Evolutionary conservation across 2,888 invertebrate genomes (phyloP).

Genomic region (Carabus problematicus): DNA sequence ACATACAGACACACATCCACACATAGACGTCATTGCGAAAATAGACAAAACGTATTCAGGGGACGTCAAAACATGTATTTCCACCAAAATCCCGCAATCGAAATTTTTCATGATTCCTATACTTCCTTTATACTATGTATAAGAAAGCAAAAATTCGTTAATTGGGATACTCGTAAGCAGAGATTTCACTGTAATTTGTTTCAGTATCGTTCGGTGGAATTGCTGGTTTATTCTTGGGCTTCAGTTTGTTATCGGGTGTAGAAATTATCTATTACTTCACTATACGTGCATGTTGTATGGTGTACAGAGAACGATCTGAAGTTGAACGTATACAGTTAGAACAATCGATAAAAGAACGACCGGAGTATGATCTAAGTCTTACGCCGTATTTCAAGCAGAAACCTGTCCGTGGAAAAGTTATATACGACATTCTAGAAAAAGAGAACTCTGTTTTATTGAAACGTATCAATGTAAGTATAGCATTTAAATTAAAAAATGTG

Average conservation of each 20-base stretch:
- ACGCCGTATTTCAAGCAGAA: constrained; percentile 55
- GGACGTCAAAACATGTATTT: no score
- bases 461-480: constrained; percentile 10
- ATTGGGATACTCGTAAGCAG: no score
- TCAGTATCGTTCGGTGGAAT: constrained; percentile 72
- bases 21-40: no score
- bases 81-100: no score
- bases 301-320: constrained; percentile 61
- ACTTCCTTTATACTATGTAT: no score
- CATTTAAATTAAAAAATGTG: no score
- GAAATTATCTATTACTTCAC: constrained; percentile 82
- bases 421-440: constrained; percentile 45
- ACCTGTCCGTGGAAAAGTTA: constrained; percentile 50
- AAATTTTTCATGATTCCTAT: no score
- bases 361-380: constrained; percentile 55
- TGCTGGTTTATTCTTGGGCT: constrained; percentile 74
- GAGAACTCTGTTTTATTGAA: constrained; percentile 7
- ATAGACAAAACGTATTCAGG: no score
- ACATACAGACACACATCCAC: no score
- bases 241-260: constrained; percentile 77
- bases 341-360: constrained; percentile 50
- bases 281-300: constrained; percentile 71
- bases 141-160: no score
- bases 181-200: constrained; percentile 46
- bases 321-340: constrained; percentile 62